Evolutionary conservation across 2,888 invertebrate species (phyloP).

Genomic region (Odontomyia ornata): DNA sequence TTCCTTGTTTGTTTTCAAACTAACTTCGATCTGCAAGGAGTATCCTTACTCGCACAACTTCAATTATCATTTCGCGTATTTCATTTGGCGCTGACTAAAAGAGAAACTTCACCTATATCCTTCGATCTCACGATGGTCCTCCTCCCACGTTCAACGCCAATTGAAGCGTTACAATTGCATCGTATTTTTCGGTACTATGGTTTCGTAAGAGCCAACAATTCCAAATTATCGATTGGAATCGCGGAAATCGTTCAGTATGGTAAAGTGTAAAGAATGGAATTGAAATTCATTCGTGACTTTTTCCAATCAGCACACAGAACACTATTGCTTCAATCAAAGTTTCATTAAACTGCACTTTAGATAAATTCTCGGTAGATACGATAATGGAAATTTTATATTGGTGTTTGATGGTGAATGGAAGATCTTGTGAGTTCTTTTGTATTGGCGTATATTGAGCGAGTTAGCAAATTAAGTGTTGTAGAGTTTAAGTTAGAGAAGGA

Average conservation of each 20-base stretch:
- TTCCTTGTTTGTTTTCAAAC: background rate
- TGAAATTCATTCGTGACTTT: constrained; percentile 15
- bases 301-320: constrained; percentile 28
- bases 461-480: too few relatives aligned
- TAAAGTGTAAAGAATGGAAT: background rate
- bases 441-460: too few relatives aligned
- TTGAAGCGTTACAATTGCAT: constrained; percentile 25
- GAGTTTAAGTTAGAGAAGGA: too few relatives aligned
- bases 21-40: background rate
- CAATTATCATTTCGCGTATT: constrained; percentile 29
- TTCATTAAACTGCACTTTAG: constrained; percentile 37
- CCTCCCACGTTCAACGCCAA: background rate
- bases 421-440: too few relatives aligned
- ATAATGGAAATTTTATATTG: constrained; percentile 16
- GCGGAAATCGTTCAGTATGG: background rate
- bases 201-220: background rate
- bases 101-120: background rate
- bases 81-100: too few relatives aligned
- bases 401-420: background rate
- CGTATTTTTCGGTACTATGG: constrained; percentile 5
- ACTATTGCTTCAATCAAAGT: constrained; percentile 41
- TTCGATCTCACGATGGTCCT: background rate
- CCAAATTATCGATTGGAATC: background rate
- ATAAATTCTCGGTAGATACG: constrained; percentile 29
- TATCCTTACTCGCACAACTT: constrained; percentile 12